Conservation (phyloP, 92 coral and sea anemone genomes). For the Zoanthus sociatus region DNA sequence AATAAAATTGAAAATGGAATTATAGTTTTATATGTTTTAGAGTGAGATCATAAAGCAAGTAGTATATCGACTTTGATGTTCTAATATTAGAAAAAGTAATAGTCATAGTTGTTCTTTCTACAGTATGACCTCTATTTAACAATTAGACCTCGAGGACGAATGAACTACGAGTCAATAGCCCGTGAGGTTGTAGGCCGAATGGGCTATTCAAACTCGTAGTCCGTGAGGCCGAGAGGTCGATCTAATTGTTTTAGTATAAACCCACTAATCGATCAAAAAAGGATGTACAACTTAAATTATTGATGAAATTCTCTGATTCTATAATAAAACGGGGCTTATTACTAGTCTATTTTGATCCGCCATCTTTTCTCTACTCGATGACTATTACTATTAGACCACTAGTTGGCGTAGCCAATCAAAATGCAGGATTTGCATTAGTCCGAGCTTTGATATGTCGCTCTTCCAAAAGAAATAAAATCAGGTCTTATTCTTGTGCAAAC, state of each 20-base stretch:
- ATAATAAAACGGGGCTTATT: too few relatives aligned
- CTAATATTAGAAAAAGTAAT: slow-evolving; percentile 1
- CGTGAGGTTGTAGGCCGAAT: too few relatives aligned
- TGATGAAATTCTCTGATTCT: too few relatives aligned
- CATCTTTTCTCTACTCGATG: too few relatives aligned
- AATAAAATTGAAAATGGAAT: too few relatives aligned
- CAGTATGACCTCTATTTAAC: not conserved
- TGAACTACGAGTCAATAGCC: too few relatives aligned
- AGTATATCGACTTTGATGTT: not conserved
- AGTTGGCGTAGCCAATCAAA: not conserved
- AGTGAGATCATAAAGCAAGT: not conserved
- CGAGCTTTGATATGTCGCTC: slow-evolving; percentile 49
- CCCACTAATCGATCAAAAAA: not conserved
- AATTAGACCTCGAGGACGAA: too few relatives aligned
- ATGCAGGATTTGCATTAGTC: slow-evolving; percentile 49
- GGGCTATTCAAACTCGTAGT: slow-evolving; percentile 20
- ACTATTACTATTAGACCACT: slow-evolving; percentile 12
- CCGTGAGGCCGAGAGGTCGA: not conserved
- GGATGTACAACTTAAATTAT: not conserved
- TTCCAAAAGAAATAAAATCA: slow-evolving; percentile 60
- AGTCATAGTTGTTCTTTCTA: slow-evolving; percentile 20
- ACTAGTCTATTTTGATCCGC: too few relatives aligned
- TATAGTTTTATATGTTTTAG: not conserved
- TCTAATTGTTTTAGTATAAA: not conserved
- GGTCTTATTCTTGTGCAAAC: slow-evolving; percentile 62